Evolutionary conservation across 2,797 vertebrate genomes (phyloP), one percentile per base, ranked within the genome.

Genomic region (Centroberyx gerrardi): DNA sequence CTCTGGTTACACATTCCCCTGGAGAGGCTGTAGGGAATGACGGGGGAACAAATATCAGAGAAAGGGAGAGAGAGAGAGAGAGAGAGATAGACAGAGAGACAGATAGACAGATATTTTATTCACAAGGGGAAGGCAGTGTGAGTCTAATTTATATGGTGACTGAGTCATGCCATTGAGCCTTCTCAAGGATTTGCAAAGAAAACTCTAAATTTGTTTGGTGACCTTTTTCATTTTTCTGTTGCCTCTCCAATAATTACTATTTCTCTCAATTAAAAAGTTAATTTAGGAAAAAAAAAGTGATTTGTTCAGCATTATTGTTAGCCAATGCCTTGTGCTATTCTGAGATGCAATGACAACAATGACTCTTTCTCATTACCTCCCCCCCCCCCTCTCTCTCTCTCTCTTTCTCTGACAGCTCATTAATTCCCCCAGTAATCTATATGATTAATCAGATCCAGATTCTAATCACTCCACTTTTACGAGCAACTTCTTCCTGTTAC

Each of bases 391-490:
- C 18, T 44, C 36, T 44, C 18, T 27, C 36, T 28, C 60, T 60
- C 22, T 33, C 22, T 62, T 28, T 49, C 48, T 38, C 31, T 27
- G 3, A 61, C 44, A 49, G 22, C 42, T 75, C 38, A 72, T 68
- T 62, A 52, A 68, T 52, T 62, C 44, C 3, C 17, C 5, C 17
- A 54, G 51, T 54, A 31, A 72, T 82, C 14, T 46, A 33, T 60
- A 51, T n/a, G 14, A 69, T 49, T 33, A 76, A 83, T 77, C 63
- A 74, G 54, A 73, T 82, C 76, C 80, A 82, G 48, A 61, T 52
- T 44, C 29, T 59, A 62, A 74, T 76, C 56, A 74, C 9, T 70
- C 8, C 27, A 22, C n/a, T 36, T 85, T 87, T 68, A 71, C 62
- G 51, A 73, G 80, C 65, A 53, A 9, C 5, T 36, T 48, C 56